Base-by-base conservation (phyloP, 30 jellyfish, hydroid and myxozoan species). In the Rhopilema esculentum region DNA sequence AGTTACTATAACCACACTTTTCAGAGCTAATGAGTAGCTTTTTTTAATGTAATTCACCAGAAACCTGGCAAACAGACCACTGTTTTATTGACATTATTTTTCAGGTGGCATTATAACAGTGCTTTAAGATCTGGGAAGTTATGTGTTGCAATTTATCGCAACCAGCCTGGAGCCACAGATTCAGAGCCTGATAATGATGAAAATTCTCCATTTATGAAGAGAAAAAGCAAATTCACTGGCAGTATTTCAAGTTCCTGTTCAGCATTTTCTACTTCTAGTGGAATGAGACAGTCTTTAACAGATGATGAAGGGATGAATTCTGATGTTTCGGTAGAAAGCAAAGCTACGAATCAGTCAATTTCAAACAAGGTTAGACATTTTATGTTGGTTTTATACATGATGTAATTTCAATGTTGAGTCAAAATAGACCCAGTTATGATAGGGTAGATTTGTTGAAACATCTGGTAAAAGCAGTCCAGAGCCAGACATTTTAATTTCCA, bases 201-300 rank as follows among this genome's bases (percentile, higher is more conserved):
- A 16, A 52, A 69, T 20, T 85, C 94, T 27, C 88, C 88, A 30
- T 85, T 65, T 66, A 25, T 63, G 77, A 73, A 33, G 76, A 78
- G 88, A 48, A 65, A 75, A 31, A 51, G 77, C 24, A 78, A 75
- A 7, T 85, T 75, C 28, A 57, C 52, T 52, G 92, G 92, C 27
- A 85, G 94, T 53, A 73, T 85, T 1, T 85, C 94, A 62, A 85
- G 94, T 33, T 85, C 94, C 23, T 85, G 94, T 40, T 85, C 94
- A 19, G 94, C 94, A 16, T 61, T 85, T 27, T 85, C 94, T 25
- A 85, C 94, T 48, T 85, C 94, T 57, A 85, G 94, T 85, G 94
- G 94, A 22, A 23, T 75, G 70, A 85, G 94, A 25, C 83, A 74
- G 16, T 85, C 94, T n/a, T 33, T 75, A 0, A 85, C 94, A 24